Evolutionary conservation across 2,888 invertebrate genomes (phyloP), one percentile per base, ranked within the genome.

Genomic region (Dryadula phaetusa): DNA sequence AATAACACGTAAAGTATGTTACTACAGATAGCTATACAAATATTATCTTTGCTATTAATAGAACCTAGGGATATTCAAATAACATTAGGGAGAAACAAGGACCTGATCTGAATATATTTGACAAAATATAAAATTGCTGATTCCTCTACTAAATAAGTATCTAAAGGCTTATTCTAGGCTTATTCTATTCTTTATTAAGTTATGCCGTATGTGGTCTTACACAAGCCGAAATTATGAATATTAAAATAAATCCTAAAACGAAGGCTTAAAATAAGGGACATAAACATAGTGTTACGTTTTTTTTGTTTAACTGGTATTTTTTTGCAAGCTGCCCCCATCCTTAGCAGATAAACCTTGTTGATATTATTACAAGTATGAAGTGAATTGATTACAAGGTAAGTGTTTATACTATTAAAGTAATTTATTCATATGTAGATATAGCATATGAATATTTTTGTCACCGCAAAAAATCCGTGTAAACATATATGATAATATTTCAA

Each of bases 321-420:
- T 49, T 49, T 3, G n/a, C n/a, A n/a, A 49, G 8, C 16, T 49
- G 49, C n/a, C 3, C n/a, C n/a, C 49, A 16, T 49, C 25, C 25
- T 28, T 49, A 28, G 28, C 25, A 49, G 28, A 49, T 49, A 28
- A 49, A n/a, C 28, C 49, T 28, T 49, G 49, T 49, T 25, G 8
- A 49, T 8, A n/a, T 8, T 28, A 49, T 49, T 28, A 49, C 44
- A 44, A 44, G 44, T 44, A 44, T 20, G 20, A 49, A 10, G 52
- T 16, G 28, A 52, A 28, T 52, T 52, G 4, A 52, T 52, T 28
- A 28, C 52, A 52, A 52, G 28, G 52, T 16, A 28, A 49, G 3
- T 12, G 16, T 10, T 16, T 28, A 32, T 52, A 12, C 10, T 52
- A 32, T 52, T 28, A n/a, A 52, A 28, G 10, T 32, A 16, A 52